Percentiles rank a stretch among this genome's conserved stretches.
These are phyloP conservation scores for Perognathus longimembris DNA, from an alignment of 2,113 vertebrate genomes.

Conservation along the genomic window DNA sequence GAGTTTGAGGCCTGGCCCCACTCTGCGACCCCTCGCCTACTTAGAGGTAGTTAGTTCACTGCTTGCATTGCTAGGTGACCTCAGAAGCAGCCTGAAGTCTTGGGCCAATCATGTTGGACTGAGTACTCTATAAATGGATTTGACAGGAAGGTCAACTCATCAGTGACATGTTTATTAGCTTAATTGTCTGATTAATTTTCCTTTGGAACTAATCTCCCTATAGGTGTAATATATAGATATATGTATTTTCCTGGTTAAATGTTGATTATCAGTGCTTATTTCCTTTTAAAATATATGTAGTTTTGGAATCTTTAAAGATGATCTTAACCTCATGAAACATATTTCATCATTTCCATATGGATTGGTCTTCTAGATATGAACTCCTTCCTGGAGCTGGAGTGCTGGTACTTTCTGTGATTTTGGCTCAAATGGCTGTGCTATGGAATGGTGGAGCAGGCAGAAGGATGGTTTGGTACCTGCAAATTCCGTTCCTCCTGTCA, in stretches of 20 bases:
- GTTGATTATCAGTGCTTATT: constrained; percentile 36
- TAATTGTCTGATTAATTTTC: constrained; percentile 9
- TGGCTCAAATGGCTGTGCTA: not conserved
- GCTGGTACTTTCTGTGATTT: not conserved
- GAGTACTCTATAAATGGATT: not conserved
- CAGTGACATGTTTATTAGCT: constrained; percentile 21
- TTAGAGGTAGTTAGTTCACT: not conserved
- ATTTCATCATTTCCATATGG: not conserved
- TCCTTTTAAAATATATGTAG: constrained; percentile 17
- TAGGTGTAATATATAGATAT: not conserved
- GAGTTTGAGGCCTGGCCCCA: not conserved
- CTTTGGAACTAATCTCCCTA: not conserved
- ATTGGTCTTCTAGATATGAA: not conserved
- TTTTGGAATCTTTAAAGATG: constrained; percentile 13
- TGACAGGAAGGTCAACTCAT: constrained; percentile 22
- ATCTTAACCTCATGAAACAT: not conserved
- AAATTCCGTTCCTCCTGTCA: accelerated
- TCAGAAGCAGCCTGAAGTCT: not conserved
- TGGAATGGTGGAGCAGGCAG: not conserved
- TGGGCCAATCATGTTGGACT: not conserved
- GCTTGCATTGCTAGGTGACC: not conserved
- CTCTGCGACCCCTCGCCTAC: not conserved
- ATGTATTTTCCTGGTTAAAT: not conserved
- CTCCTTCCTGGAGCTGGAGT: not conserved
- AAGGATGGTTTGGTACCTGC: not conserved